Percentiles rank a stretch among this genome's conserved stretches.
These are phyloP conservation scores for Platanista minor DNA, from an alignment of 2,113 vertebrate species.

Conservation along the genomic window DNA sequence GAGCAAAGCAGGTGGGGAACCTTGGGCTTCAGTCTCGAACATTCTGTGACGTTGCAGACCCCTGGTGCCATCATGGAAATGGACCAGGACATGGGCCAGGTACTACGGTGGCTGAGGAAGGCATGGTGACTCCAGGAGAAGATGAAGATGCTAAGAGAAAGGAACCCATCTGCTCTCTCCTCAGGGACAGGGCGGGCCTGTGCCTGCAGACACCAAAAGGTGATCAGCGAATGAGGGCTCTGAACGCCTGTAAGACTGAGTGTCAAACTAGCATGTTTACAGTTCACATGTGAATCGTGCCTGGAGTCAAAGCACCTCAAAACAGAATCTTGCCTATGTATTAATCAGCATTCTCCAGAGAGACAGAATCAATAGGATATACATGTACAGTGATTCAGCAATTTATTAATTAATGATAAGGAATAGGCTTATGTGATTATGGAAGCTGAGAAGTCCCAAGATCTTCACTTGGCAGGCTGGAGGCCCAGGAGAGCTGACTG, in stretches of 20 bases:
- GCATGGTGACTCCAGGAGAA: neutral
- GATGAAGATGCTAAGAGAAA: no score
- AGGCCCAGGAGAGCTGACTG: neutral
- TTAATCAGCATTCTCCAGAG: neutral
- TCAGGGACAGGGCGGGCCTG: neutral
- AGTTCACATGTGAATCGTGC: neutral
- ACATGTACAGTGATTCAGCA: rapidly evolving
- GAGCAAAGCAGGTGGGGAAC: neutral
- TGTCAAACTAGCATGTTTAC: rapidly evolving
- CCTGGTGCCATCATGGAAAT: rapidly evolving
- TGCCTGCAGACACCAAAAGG: neutral
- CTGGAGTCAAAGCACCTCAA: neutral
- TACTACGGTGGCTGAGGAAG: rapidly evolving
- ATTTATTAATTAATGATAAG: neutral
- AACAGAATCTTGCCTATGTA: neutral
- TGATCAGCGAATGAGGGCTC: rapidly evolving
- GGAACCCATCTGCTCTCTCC: neutral
- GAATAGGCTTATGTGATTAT: neutral
- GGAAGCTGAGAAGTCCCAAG: neutral
- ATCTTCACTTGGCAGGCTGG: neutral
- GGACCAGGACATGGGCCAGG: neutral
- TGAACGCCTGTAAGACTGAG: rapidly evolving
- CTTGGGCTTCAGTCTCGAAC: neutral
- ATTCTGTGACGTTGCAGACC: neutral
- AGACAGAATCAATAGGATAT: neutral